phyloP scores from a whole-genome alignment of 2,113 vertebrate genomes.

The Larimichthys polyactis region DNA sequence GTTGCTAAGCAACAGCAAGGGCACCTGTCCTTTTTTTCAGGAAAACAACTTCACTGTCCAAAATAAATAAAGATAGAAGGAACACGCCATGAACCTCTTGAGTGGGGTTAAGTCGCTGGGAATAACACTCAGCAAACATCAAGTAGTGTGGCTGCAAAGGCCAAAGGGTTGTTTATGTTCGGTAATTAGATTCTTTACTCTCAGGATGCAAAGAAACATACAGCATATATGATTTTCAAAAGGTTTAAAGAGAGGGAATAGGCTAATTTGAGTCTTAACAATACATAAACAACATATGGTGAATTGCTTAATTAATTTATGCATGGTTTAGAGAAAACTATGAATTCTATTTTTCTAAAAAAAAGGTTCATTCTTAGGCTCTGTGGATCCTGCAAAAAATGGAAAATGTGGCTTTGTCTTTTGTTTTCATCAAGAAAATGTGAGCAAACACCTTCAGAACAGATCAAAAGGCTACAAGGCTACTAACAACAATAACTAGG shows the following conservation, averaged over 20 bases:
- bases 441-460: constrained; percentile 67
- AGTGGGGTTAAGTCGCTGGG: constrained; percentile 61
- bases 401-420: constrained; percentile 19
- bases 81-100: constrained; percentile 55
- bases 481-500: constrained; percentile 70
- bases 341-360: neutral
- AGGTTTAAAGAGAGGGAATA: neutral
- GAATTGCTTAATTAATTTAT: neutral
- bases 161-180: constrained; percentile 32
- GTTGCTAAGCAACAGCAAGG: constrained; percentile 86
- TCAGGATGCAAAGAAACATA: neutral
- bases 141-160: constrained; percentile 35
- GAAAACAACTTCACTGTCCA: constrained; percentile 64
- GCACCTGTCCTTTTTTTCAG: constrained; percentile 50
- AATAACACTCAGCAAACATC: constrained; percentile 58
- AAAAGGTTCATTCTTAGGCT: constrained; percentile 9
- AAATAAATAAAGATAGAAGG: constrained; percentile 72
- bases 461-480: constrained; percentile 74
- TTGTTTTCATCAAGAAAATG: constrained; percentile 37
- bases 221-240: neutral
- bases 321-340: neutral
- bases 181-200: constrained; percentile 25
- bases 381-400: neutral
- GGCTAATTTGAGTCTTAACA: neutral
- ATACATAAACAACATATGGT: neutral